Evolutionary conservation across 2,888 invertebrate genomes (phyloP), one percentile per base, ranked within the genome.

Genomic region (Diadegma fenestrale): DNA sequence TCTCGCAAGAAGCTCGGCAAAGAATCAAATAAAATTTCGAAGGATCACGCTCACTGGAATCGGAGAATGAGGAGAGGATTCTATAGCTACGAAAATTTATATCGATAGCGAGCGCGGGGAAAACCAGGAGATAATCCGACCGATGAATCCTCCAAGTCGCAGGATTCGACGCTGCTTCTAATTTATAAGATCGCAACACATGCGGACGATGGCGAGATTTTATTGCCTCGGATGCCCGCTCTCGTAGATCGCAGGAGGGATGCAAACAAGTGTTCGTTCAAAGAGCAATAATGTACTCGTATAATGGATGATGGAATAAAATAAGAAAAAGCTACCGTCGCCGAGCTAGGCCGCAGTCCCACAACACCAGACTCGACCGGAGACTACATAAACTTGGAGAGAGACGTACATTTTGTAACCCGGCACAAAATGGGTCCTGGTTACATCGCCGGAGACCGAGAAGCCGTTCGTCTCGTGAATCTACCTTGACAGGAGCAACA

Each of bases 401-500:
- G 63, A 17, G 43, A 76, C 58, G 17, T 82, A 72, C 54, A 66
- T 58, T 77, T 77, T 82, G 64, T 72, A 78, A 82, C 48, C 69
- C 64, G 17, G 63, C 63, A 71, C 72, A 78, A 78, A 72, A 66
- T 71, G 69, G 48, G 45, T 22, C 48, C 71, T 54, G 33, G 71
- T 77, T 82, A 82, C 72, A 77, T 72, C 77, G 82, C 61, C 37
- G 45, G 66, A 82, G 77, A 64, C 43, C 71, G 68, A 78, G 72
- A 66, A 45, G 82, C 82, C 82, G 77, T 82, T 77, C 82, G 77
- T 82, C 82, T 72, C 77, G 48, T 22, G 61, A 69, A 58, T 68
- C 43, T 54, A 33, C 43, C 33, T n/a, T 54, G 26, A 66, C 43
- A 43, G 68, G 64, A 51, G 33, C 37, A 82, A 72, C 77, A 54